A percentile compares a stretch with the other conserved stretches of the same genome.
phyloP scores from a whole-genome alignment of 2,888 invertebrate genomes.

The Sphecodes monilicornis region DNA sequence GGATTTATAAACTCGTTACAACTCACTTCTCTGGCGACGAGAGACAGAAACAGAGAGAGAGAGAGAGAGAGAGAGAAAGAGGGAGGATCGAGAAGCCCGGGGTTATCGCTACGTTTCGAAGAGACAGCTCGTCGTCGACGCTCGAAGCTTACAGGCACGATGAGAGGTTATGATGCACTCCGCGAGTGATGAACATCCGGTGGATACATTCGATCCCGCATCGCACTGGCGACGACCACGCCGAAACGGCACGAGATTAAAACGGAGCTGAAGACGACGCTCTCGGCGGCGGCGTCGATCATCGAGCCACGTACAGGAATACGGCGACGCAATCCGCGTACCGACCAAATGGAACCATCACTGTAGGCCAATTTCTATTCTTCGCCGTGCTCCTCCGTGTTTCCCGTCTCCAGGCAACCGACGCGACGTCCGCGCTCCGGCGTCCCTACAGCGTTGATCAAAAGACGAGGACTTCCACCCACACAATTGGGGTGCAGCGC shows the following conservation, averaged over 20 bases:
- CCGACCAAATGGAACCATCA: conserved; percentile 52
- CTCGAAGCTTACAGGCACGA: conserved; percentile 18
- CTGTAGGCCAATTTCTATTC: conserved; percentile 58
- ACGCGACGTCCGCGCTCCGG: conserved; percentile 23
- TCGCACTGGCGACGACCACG: background rate
- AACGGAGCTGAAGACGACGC: conserved; percentile 12
- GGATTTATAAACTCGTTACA: conserved; percentile 34
- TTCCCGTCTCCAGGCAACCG: conserved; percentile 69
- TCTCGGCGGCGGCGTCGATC: conserved; percentile 35
- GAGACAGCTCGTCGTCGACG: background rate
- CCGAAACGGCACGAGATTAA: background rate
- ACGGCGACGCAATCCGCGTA: conserved; percentile 41
- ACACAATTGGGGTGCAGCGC: background rate
- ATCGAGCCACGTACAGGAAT: conserved; percentile 22
- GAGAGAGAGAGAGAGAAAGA: background rate
- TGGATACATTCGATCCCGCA: conserved; percentile 4
- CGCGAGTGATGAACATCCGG: conserved; percentile 9
- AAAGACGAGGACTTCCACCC: background rate
- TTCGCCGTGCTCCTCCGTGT: conserved; percentile 58
- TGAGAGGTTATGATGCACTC: conserved; percentile 47
- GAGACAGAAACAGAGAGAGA: background rate
- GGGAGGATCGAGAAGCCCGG: background rate
- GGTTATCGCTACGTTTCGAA: background rate
- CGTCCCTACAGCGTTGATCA: conserved; percentile 12
- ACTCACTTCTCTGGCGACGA: background rate